These are phyloP conservation scores for Gephyroberyx darwinii DNA, from an alignment of 2,797 vertebrate genomes.

Conservation along the genomic window DNA sequence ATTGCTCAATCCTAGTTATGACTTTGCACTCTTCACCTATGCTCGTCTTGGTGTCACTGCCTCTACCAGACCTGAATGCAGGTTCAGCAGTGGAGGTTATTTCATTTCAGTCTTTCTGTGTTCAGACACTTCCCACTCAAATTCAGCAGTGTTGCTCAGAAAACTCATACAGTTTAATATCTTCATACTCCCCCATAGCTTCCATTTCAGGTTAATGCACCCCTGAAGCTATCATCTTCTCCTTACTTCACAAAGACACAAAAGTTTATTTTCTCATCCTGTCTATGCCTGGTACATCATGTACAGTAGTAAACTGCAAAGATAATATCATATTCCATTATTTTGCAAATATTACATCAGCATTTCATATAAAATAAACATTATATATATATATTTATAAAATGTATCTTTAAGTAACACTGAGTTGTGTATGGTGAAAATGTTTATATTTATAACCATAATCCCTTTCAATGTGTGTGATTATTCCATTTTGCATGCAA, in stretches of 20 bases:
- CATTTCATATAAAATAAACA: too few species aligned
- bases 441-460: background rate
- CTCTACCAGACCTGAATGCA: constrained; percentile 32
- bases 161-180: constrained; percentile 47
- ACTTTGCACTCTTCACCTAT: constrained; percentile 51
- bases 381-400: background rate
- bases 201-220: constrained; percentile 52
- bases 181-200: constrained; percentile 30
- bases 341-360: constrained; percentile 4
- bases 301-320: background rate
- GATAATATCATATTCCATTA: constrained; percentile 11
- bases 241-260: constrained; percentile 31
- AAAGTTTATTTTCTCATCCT: constrained; percentile 2
- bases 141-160: constrained; percentile 36
- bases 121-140: constrained; percentile 37
- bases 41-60: constrained; percentile 27
- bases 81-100: constrained; percentile 50
- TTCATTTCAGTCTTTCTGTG: constrained; percentile 39
- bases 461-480: background rate
- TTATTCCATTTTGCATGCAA: constrained; percentile 1
- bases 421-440: background rate
- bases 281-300: constrained; percentile 21
- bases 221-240: constrained; percentile 45
- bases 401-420: background rate
- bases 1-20: too few species aligned